Evolutionary conservation across 2,797 vertebrate genomes (phyloP).

Genomic region (Spea hammondii): DNA sequence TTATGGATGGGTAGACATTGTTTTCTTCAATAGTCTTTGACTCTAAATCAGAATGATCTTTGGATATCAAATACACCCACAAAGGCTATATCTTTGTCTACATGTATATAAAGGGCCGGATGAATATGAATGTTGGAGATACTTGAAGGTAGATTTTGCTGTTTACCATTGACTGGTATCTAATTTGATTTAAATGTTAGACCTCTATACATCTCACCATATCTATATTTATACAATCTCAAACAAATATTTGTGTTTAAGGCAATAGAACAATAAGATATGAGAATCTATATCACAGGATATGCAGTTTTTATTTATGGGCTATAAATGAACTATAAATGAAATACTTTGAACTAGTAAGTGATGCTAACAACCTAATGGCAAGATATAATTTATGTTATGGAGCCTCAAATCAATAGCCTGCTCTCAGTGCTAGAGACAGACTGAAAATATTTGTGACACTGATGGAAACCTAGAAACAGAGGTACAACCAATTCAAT

Average conservation of each 20-base stretch:
- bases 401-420: slow-evolving; percentile 11
- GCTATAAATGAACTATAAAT: slow-evolving; percentile 8
- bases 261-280: not conserved
- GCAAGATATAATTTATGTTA: slow-evolving; percentile 9
- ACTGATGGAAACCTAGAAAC: slow-evolving; percentile 4
- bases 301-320: slow-evolving; percentile 8
- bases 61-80: slow-evolving; percentile 9
- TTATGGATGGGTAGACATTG: slow-evolving; percentile 24
- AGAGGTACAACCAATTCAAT: not conserved
- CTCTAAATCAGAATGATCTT: slow-evolving; percentile 18
- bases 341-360: slow-evolving; percentile 11
- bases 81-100: no score
- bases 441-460: not conserved
- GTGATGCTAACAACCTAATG: not conserved
- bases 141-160: no score
- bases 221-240: no score
- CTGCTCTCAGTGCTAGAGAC: slow-evolving; percentile 3
- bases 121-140: no score
- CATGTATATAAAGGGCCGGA: no score
- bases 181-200: no score
- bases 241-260: not conserved
- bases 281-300: slow-evolving; percentile 3
- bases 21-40: slow-evolving; percentile 27
- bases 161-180: no score
- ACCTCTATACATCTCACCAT: no score